A percentile compares a stretch with the other conserved stretches of the same genome.
Evolutionary conservation across 2,888 invertebrate species (phyloP).

Genomic region (Polydrusus cervinus): DNA sequence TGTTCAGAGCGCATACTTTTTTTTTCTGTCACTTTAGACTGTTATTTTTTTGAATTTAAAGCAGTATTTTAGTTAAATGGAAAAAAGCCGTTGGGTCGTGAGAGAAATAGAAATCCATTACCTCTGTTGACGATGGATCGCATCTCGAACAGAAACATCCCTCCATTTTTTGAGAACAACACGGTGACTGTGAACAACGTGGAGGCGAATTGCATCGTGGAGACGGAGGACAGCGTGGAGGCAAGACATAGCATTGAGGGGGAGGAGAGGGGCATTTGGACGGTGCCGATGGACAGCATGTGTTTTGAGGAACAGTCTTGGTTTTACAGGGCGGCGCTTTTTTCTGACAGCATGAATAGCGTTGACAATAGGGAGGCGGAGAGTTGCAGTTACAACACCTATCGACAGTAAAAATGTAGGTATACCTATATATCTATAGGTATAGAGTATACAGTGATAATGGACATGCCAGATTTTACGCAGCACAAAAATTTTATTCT

Average conservation of each 20-base stretch:
- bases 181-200: slow-evolving; percentile 8
- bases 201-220: slow-evolving; percentile 42
- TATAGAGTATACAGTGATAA: too few relatives aligned
- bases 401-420: background rate
- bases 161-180: slow-evolving; percentile 39
- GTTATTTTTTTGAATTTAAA: too few relatives aligned
- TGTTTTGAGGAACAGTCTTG: slow-evolving; percentile 44
- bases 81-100: too few relatives aligned
- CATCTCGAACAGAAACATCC: slow-evolving; percentile 23
- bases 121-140: slow-evolving; percentile 2
- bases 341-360: slow-evolving; percentile 19
- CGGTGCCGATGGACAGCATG: slow-evolving; percentile 38
- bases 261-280: slow-evolving; percentile 27
- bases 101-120: background rate
- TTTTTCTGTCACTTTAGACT: background rate
- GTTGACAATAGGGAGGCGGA: slow-evolving; percentile 29
- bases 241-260: slow-evolving; percentile 40
- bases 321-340: slow-evolving; percentile 25
- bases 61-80: too few relatives aligned
- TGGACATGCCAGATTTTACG: too few relatives aligned
- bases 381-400: background rate
- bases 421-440: too few relatives aligned
- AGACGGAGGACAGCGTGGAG: slow-evolving; percentile 37
- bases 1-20: too few relatives aligned
- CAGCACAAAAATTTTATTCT: too few relatives aligned